Percentiles rank a stretch among this genome's conserved stretches.
These are phyloP conservation scores for Tanypteryx hageni DNA, from an alignment of 2,888 invertebrate species.

Conservation along the genomic window DNA sequence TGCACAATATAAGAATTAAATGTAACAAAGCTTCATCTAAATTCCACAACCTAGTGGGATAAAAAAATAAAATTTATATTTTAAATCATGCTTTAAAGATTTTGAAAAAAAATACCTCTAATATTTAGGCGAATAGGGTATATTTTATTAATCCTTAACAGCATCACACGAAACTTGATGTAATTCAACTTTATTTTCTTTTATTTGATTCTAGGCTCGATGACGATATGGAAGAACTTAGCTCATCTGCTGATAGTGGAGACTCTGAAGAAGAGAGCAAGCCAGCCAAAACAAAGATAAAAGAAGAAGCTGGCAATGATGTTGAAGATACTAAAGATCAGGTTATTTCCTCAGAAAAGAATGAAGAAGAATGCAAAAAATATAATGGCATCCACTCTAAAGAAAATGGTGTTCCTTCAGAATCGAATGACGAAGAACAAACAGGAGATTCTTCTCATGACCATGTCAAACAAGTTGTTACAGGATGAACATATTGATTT, in stretches of 20 bases:
- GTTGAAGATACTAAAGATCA: not conserved
- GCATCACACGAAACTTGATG: not conserved
- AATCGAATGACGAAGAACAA: not conserved
- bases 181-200: too few relatives aligned
- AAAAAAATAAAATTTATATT: too few relatives aligned
- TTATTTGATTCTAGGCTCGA: conserved; percentile 65
- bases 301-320: not conserved
- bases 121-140: not conserved
- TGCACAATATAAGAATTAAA: too few relatives aligned
- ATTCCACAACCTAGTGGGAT: too few relatives aligned
- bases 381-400: not conserved
- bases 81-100: too few relatives aligned
- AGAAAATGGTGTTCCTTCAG: not conserved
- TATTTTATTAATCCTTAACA: not conserved
- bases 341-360: not conserved
- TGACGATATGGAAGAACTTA: conserved; percentile 67
- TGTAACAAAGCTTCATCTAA: too few relatives aligned
- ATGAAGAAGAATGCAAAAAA: not conserved
- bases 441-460: not conserved
- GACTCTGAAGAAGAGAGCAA: conserved; percentile 55
- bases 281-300: not conserved
- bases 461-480: not conserved
- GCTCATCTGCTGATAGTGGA: conserved; percentile 65
- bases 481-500: not conserved
- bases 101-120: not conserved